These are phyloP conservation scores for Diploscapter pachys DNA, from an alignment of 1,140 invertebrate genomes.

Conservation along the genomic window DNA sequence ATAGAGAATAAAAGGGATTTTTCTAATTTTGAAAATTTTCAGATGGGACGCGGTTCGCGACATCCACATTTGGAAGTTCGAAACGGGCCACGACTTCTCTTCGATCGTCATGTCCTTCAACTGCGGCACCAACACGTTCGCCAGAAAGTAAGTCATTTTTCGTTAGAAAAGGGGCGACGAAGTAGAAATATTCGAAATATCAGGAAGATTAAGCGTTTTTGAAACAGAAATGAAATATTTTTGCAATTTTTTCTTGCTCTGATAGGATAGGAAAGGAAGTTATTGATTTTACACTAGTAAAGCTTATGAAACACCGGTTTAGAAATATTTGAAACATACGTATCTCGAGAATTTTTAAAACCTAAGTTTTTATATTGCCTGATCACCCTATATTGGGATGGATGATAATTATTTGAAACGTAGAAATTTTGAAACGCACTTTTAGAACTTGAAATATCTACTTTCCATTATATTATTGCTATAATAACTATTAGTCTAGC, in stretches of 20 bases:
- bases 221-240: background rate
- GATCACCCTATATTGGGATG: no score
- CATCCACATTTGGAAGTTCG: conserved; percentile 59
- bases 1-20: background rate
- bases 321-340: conserved; percentile 2
- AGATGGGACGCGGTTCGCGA: conserved; percentile 62
- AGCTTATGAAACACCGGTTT: conserved; percentile 3
- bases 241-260: conserved; percentile 3
- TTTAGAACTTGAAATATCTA: no score
- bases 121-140: conserved; percentile 62
- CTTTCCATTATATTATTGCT: no score
- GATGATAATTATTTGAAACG: no score
- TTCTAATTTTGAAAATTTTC: background rate
- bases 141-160: conserved; percentile 59
- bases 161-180: background rate
- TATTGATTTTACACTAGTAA: no score
- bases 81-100: conserved; percentile 57
- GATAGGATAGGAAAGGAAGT: no score
- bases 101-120: conserved; percentile 61
- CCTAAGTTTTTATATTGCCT: no score
- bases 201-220: background rate
- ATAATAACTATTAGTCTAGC: no score
- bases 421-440: no score
- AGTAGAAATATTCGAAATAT: background rate
- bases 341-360: no score